Evolutionary conservation across 2,797 vertebrate genomes (phyloP), one percentile per base, ranked within the genome.

Genomic region (Podarcis lilfordi): DNA sequence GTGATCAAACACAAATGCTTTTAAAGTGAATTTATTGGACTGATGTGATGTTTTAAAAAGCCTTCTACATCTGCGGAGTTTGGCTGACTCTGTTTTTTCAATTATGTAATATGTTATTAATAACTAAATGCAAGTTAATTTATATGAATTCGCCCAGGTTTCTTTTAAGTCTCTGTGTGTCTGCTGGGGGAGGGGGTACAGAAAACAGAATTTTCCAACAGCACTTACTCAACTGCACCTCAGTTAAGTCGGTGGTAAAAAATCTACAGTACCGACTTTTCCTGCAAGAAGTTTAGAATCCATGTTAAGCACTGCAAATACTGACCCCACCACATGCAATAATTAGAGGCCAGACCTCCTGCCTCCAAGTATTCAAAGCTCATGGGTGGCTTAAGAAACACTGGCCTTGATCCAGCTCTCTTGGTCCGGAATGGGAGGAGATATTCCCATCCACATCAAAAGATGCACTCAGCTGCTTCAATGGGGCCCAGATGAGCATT

Each of bases 51-150:
- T 66, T 85, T 81, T 85, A 37, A 81, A 89, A 89, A 85, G 78
- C 9, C 27, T 68, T 68, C 78, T 75, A 89, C 78, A 81, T 89
- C 77, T 85, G 83, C 81, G 23, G 45, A 59, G 32, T 75, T 75
- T 80, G 69, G 27, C 43, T 85, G 77, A 29, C 88, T 88, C 66
- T 89, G 78, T 89, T 89, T 85, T 85, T 68, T 85, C 83, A 85
- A 68, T 85, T 81, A 85, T 85, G 83, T 85, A 85, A 89, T 89
- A 29, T 89, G 88, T 68, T 89, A 89, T 89, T 89, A 85, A 85
- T 76, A 89, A 85, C 55, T 2, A 75, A 85, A 64, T 80, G 64
- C 37, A 66, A 81, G 74, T 81, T 89, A 85, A 89, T 81, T 75
- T 85, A 85, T 76, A 85, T 74, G 43, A 81, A 74, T 87, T 64